A percentile compares a stretch with the other conserved stretches of the same genome.
Evolutionary conservation across 2,888 invertebrate genomes (phyloP).

Genomic region (Pristionchus exspectatus): DNA sequence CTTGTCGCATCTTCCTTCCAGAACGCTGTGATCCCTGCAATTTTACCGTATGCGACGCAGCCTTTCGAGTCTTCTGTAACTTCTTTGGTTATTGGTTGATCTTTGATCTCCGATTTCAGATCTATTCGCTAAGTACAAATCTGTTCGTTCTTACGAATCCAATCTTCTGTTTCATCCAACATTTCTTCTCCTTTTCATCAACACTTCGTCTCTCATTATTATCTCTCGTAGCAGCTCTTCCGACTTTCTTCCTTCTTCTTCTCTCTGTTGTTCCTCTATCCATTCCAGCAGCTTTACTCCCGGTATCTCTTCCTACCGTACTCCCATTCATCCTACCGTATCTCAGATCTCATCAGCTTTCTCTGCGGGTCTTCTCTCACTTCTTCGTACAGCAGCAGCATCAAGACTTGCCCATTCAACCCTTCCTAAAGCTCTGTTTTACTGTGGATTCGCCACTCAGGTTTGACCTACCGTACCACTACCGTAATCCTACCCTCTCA

Average conservation of each 20-base stretch:
- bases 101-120: conserved; percentile 42
- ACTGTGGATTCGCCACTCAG: conserved; percentile 54
- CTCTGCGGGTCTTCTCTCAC: conserved; percentile 54
- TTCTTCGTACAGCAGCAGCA: conserved; percentile 51
- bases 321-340: conserved; percentile 27
- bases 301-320: background rate
- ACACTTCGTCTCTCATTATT: conserved; percentile 28
- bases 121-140: conserved; percentile 27
- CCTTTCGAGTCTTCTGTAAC: conserved; percentile 27
- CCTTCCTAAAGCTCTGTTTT: conserved; percentile 33
- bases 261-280: conserved; percentile 15
- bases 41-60: conserved; percentile 26
- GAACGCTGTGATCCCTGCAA: conserved; percentile 45
- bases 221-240: conserved; percentile 32
- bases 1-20: conserved; percentile 43
- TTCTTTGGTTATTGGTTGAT: background rate
- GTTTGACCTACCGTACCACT: conserved; percentile 14
- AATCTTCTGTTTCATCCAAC: conserved; percentile 55
- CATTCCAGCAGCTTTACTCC: conserved; percentile 33
- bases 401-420: conserved; percentile 31
- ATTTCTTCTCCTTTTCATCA: conserved; percentile 53
- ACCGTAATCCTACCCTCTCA: conserved; percentile 21
- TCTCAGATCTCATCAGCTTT: conserved; percentile 45
- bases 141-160: conserved; percentile 55
- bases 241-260: conserved; percentile 39